Evolutionary conservation across 2,888 invertebrate species (phyloP), one percentile per base, ranked within the genome.

Genomic region (Drosophila cracens): DNA sequence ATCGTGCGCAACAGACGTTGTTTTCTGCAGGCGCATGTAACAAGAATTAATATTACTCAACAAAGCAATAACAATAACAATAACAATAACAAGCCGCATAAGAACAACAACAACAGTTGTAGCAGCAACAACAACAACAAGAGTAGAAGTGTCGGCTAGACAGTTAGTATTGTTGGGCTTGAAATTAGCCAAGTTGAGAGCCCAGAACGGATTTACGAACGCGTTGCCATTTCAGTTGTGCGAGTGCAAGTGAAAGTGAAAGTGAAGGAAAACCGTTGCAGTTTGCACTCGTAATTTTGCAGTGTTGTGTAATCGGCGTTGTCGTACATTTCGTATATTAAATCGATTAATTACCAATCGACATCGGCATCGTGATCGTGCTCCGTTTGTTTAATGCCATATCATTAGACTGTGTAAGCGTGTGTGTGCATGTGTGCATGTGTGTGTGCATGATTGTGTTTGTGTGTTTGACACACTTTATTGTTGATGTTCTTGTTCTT

Each of bases 1-100:
- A 87, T 90, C 87, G 83, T 79, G 71, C 77, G 77, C 73, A 83
- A 82, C 79, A 90, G 92, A 87, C 91, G 91, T 82, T 48, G 79
- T 56, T 74, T 72, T 57, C 21, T 53, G 53, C 58, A 69, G 48
- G 48, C 74, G 74, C 69, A 40, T 56, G 63, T 68, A 66, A 67
- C 51, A 54, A 53, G 46, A 33, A 33, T n/a, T 21, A 46, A 51
- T 52, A 65, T 64, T 27, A 52, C 56, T 51, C 18, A n/a, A 77
- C 62, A n/a, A 49, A 58, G 54, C 56, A 76, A 80, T 21, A 59
- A 65, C 58, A 73, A 57, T 29, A 70, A 29, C 57, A 57, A 52
- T 43, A 80, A 75, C 71, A 72, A 75, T 58, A 72, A 74, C 48
- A 33, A 36, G 59, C 73, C 54, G 36, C 65, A 60, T 36, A 80